Evolutionary conservation across 2,888 invertebrate genomes (phyloP), one percentile per base, ranked within the genome.

Genomic region (Melanophora roralis): DNA sequence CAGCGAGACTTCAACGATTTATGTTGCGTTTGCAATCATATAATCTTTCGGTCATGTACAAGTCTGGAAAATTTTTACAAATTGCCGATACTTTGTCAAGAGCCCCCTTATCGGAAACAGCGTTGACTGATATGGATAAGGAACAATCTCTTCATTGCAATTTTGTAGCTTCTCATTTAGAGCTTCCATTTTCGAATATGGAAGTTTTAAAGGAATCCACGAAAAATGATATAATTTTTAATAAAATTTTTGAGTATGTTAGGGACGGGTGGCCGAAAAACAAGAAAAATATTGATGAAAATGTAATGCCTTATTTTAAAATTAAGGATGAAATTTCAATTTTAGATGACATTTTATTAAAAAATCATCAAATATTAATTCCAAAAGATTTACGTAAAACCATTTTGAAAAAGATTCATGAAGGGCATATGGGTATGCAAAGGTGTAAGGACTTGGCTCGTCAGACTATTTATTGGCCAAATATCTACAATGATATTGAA

Each of bases 391-490:
- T 72, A 16, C 55, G 68, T n/a, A 69, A 12, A 2, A 12, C 14
- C 5, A 27, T 59, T n/a, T 14, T 69, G 19, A 8, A 2, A 6
- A 60, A 53, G 21, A 43, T 71, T 32, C 77, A 71, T 43, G 67
- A 78, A 49, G 77, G 60, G n/a, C 67, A 82, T 40, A 57, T 69
- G 38, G 74, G 75, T 1, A 67, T 80, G 6, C 71, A 78, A 11
- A 34, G 72, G 2, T 68, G 78, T 40, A 71, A 75, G 19, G 64
- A 45, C 57, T 43, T 77, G 40, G 76, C 79, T 2, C 57, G 69
- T 23, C 23, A 64, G 12, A 47, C 59, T 5, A 55, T 81, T 3
- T 81, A 53, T 55, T 81, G 82, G 68, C 78, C 81, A 21, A 64
- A 68, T 47, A 64, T 78, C 1, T 36, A 74, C 16, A 74, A 67